Conservation (phyloP, 1,140 invertebrate genomes). For the Drepana arcuata region DNA sequence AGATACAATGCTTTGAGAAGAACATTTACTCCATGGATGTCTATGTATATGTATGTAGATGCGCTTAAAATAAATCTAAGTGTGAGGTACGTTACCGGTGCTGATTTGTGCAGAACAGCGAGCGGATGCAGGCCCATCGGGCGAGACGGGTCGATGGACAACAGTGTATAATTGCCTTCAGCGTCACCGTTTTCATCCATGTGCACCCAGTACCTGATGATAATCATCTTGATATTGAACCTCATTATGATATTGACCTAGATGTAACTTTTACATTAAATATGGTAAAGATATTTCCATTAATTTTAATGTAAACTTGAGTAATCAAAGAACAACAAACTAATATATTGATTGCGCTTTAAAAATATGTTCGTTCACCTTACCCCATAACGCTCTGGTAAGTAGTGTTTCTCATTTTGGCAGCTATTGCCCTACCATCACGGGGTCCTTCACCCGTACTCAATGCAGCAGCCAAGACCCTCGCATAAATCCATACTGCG, state of each 20-base stretch:
- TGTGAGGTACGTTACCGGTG: constrained; percentile 38
- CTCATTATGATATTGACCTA: no score
- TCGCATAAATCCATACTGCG: constrained; percentile 88
- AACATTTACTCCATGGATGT: no score
- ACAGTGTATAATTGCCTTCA: constrained; percentile 95
- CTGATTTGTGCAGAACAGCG: constrained; percentile 48
- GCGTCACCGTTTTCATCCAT: constrained; percentile 97
- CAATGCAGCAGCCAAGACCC: constrained; percentile 79
- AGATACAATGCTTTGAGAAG: no score
- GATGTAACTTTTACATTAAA: no score
- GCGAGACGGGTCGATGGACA: constrained; percentile 73
- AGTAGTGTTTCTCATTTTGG: constrained; percentile 79
- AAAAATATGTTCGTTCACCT: no score
- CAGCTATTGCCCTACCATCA: constrained; percentile 82
- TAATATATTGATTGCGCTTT: no score
- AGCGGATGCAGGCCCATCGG: constrained; percentile 80
- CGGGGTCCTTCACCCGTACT: constrained; percentile 76
- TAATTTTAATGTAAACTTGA: no score
- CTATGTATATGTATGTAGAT: no score
- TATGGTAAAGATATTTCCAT: no score
- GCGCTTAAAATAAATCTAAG: no score
- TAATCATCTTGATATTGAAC: no score
- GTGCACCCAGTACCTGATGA: constrained; percentile 85
- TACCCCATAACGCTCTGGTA: constrained; percentile 91
- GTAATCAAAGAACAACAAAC: no score